A percentile compares a stretch with the other conserved stretches of the same genome.
Evolutionary conservation across 64 coral and sea anemone genomes (phyloP).

Genomic region (Astreopora myriophthalma): DNA sequence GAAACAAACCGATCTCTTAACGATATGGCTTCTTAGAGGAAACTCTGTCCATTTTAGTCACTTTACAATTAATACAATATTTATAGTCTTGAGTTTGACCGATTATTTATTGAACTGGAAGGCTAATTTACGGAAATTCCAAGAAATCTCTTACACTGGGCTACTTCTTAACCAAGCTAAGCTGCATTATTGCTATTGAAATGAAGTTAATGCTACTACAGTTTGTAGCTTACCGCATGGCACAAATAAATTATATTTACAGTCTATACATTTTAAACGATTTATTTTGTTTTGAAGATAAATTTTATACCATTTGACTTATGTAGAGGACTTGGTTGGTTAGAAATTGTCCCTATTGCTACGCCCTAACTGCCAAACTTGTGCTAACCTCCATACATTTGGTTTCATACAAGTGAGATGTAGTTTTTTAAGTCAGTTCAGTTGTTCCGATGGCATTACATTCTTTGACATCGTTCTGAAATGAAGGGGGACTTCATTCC

Average conservation of each 20-base stretch:
- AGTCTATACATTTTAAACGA: not conserved
- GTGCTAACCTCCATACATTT: not conserved
- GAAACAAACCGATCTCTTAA: not conserved
- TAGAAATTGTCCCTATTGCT: not conserved
- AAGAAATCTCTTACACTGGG: no score
- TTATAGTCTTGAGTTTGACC: not conserved
- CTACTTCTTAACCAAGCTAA: no score
- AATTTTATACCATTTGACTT: not conserved
- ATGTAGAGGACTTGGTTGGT: not conserved
- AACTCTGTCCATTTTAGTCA: not conserved
- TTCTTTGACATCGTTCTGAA: slow-evolving; percentile 31
- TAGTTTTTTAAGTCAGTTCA: not conserved
- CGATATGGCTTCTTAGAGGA: not conserved
- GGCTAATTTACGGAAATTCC: no score
- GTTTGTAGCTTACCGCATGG: not conserved
- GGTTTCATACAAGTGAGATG: not conserved
- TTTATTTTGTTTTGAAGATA: not conserved
- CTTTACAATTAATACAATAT: not conserved
- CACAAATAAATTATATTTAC: slow-evolving; percentile 54
- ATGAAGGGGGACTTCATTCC: slow-evolving; percentile 9
- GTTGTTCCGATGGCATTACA: not conserved
- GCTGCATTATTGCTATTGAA: no score
- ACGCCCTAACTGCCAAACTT: not conserved
- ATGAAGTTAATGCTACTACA: not conserved
- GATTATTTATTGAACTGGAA: not conserved